phyloP scores from a whole-genome alignment of 2,888 invertebrate genomes.

The Fragum whitleyi region DNA sequence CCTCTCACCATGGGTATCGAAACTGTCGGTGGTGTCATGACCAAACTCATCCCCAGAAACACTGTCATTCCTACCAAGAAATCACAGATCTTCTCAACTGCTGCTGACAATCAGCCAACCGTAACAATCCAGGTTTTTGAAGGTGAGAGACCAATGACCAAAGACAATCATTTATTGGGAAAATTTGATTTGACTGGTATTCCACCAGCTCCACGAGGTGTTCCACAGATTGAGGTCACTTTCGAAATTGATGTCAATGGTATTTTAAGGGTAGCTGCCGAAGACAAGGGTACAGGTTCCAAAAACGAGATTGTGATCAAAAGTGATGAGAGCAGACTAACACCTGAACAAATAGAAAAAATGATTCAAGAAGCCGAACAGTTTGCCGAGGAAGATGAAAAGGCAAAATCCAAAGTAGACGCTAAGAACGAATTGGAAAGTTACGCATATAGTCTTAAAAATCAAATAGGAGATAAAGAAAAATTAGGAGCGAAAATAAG shows the following conservation, averaged over 20 bases:
- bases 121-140: conserved; percentile 98
- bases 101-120: conserved; percentile 99
- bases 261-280: conserved; percentile 91
- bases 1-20: conserved; percentile 99
- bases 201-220: conserved; percentile 89
- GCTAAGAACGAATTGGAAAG: conserved; percentile 97
- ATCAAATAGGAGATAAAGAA: conserved; percentile 97
- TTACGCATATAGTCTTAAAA: conserved; percentile 98
- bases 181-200: conserved; percentile 99
- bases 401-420: conserved; percentile 92
- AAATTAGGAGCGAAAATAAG: conserved; percentile 95
- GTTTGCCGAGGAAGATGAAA: conserved; percentile 99
- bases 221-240: conserved; percentile 86
- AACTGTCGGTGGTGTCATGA: conserved; percentile 99
- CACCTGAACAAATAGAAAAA: conserved; percentile 98
- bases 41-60: conserved; percentile 98
- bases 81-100: conserved; percentile 99
- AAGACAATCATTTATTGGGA: conserved; percentile 99
- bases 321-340: conserved; percentile 98
- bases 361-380: conserved; percentile 99
- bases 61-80: conserved; percentile 99
- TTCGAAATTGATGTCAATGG: conserved; percentile 87
- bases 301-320: conserved; percentile 99
- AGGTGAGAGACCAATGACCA: conserved; percentile 99
- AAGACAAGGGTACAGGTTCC: conserved; percentile 99